phyloP scores from a whole-genome alignment of 64 coral and sea anemone species.

The Porites australiensis region DNA sequence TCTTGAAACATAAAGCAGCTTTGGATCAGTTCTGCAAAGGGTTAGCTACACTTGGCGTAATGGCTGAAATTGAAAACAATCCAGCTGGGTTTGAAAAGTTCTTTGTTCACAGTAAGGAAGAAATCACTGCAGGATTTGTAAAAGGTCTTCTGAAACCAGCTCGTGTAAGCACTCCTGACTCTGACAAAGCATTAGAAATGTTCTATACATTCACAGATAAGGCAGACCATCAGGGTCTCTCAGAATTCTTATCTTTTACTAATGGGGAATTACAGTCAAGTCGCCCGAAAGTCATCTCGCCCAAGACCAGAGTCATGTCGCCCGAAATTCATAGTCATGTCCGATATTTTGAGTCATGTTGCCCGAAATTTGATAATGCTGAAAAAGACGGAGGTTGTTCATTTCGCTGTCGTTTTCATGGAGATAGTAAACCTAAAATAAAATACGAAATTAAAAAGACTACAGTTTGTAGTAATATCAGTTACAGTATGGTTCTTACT shows the following conservation, averaged over 20 bases:
- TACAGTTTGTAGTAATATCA: no score
- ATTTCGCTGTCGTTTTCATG: no score
- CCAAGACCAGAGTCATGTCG: no score
- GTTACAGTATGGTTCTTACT: no score
- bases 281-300: no score
- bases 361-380: no score
- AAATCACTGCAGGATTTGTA: conserved; percentile 51
- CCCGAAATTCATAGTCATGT: no score
- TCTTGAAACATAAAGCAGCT: conserved; percentile 70
- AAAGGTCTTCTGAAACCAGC: conserved; percentile 56
- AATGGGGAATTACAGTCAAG: not conserved
- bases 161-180: conserved; percentile 12
- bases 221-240: conserved; percentile 35
- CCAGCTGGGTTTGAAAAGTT: conserved; percentile 62
- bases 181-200: conserved; percentile 63
- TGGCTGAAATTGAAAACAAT: conserved; percentile 68
- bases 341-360: no score
- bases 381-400: no score
- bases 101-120: conserved; percentile 61
- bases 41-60: conserved; percentile 46
- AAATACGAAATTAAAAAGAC: no score
- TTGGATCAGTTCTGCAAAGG: conserved; percentile 77
- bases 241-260: conserved; percentile 63
- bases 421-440: no score
- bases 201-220: conserved; percentile 46